Conservation (phyloP, 2,113 vertebrate species). For the Maccullochella peelii region DNA sequence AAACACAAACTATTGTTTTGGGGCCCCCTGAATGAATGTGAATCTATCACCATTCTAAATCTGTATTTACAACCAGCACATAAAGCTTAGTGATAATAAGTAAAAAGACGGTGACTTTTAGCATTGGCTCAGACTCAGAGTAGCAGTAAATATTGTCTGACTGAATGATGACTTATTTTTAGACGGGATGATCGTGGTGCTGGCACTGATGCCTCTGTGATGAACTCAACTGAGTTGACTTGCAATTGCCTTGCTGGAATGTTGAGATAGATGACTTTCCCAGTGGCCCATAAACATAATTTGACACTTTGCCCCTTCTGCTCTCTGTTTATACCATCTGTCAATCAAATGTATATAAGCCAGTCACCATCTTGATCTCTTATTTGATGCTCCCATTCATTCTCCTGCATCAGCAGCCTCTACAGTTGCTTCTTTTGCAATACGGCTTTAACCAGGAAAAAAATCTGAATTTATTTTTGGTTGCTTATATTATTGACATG, state of each 20-base stretch:
- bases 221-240: constrained; percentile 65
- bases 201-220: constrained; percentile 45
- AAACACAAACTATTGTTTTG: background rate
- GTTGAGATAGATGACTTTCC: constrained; percentile 54
- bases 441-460: background rate
- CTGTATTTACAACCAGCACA: background rate
- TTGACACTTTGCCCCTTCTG: constrained; percentile 26
- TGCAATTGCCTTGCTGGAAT: constrained; percentile 59
- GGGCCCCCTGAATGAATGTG: background rate
- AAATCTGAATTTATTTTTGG: background rate
- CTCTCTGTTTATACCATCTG: constrained; percentile 34
- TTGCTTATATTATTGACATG: background rate
- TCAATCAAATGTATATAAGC: constrained; percentile 25
- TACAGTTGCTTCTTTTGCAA: background rate
- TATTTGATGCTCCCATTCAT: constrained; percentile 13
- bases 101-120: constrained; percentile 17
- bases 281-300: constrained; percentile 48
- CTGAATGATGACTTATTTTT: constrained; percentile 49
- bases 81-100: constrained; percentile 2
- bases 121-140: constrained; percentile 14
- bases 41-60: background rate
- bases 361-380: constrained; percentile 5
- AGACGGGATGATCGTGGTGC: constrained; percentile 2
- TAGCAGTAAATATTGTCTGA: constrained; percentile 33
- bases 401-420: background rate